Evolutionary conservation across 2,797 vertebrate species (phyloP).

Genomic region (Psittacula derbiana): DNA sequence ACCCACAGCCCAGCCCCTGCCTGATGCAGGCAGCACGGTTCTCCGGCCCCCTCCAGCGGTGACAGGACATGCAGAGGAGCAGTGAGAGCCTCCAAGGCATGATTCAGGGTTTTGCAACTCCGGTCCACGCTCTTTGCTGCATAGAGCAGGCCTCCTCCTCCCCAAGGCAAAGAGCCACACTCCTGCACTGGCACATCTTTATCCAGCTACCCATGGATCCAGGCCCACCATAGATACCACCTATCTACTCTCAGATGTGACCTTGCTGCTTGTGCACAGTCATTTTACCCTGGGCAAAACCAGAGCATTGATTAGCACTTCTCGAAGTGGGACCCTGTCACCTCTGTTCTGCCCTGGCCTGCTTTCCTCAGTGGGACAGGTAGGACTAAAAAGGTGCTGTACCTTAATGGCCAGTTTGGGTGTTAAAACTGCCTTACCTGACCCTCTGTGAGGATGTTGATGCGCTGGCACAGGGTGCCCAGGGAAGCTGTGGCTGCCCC

Average conservation of each 20-base stretch:
- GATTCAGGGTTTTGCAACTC: not conserved
- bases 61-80: not conserved
- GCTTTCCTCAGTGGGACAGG: not conserved
- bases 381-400: not conserved
- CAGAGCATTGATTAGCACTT: not conserved
- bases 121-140: not conserved
- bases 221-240: not conserved
- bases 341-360: not conserved
- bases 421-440: not conserved
- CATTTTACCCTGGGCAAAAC: not conserved
- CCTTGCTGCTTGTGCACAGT: not conserved
- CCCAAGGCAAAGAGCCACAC: not conserved
- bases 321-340: not conserved
- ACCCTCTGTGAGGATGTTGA: not conserved
- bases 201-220: not conserved
- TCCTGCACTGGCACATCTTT: not conserved
- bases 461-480: not conserved
- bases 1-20: not conserved
- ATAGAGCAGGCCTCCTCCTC: not conserved
- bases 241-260: not conserved
- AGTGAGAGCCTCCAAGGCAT: not conserved
- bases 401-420: not conserved
- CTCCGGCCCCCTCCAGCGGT: constrained; percentile 63
- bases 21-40: not conserved
- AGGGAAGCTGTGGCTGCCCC: not conserved